Conservation (phyloP, 2,113 vertebrate genomes). For the Riparia riparia region DNA sequence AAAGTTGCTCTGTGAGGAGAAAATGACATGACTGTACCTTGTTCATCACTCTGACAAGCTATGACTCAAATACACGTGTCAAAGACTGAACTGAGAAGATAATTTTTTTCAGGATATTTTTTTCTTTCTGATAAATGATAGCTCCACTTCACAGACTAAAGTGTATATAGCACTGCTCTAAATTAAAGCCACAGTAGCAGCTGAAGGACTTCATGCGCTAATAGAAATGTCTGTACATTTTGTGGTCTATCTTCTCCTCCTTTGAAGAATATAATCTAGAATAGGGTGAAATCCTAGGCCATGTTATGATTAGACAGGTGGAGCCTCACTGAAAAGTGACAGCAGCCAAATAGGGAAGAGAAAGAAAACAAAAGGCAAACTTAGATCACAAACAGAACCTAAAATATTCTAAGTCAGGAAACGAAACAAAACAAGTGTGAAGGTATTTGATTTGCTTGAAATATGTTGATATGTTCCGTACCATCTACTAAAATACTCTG, state of each 20-base stretch:
- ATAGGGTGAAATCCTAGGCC: not conserved
- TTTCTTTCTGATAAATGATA: not conserved
- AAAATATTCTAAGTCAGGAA: not conserved
- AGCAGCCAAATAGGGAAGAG: not conserved
- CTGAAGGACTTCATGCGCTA: not conserved
- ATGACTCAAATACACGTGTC: not conserved
- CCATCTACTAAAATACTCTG: not conserved
- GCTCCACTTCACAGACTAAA: not conserved
- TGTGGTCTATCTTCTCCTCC: not conserved
- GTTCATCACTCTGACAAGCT: not conserved
- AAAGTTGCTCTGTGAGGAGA: not conserved
- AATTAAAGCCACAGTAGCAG: not conserved
- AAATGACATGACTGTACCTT: not conserved
- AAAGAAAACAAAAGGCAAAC: slow-evolving; percentile 27
- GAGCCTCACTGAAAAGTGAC: not conserved
- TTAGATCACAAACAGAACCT: not conserved
- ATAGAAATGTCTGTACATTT: not conserved
- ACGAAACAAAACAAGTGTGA: not conserved
- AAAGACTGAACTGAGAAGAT: not conserved
- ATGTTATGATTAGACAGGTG: not conserved
- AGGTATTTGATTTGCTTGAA: not conserved
- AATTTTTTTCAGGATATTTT: not conserved
- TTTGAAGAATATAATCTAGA: not conserved
- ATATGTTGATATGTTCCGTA: not conserved
- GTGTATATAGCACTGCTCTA: not conserved